Base-by-base conservation (phyloP, 2,797 vertebrate genomes). In the Sparus aurata region DNA sequence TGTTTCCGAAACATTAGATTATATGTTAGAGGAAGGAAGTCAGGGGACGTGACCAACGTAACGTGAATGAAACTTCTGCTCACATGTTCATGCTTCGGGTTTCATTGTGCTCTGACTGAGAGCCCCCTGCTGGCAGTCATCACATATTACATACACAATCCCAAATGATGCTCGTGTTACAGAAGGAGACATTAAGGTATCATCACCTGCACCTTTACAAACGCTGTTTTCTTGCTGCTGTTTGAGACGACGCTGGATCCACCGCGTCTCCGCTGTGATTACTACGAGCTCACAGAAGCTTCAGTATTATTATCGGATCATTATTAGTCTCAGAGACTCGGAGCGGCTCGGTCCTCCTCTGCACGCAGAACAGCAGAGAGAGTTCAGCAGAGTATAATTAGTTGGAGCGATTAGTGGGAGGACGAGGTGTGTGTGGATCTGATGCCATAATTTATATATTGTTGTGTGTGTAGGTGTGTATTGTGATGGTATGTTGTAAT, bases 311-410 rank as follows among this genome's bases (percentile, higher is more conserved):
- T 46, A 57, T 17, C 45, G 13, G 16, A 62, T 69, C 59, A 61
- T 70, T 23, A 52, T 77, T 63, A 69, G 71, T 49, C 69, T 75
- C 67, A 80, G 69, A 57, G 53, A 20, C 76, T 49, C 58, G 0
- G 59, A 55, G 57, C 55, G 30, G 73, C 75, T 54, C 50, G 16
- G 34, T 79, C 75, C 80, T 73, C 84, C 85, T 78, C 82, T 86
- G 82, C 78, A 67, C 2, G 22, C 53, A 64, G 53, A 87, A 58
- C 83, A 75, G 76, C 74, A 62, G 65, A 59, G 65, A 59, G 62
- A 81, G 75, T 75, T 77, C 49, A 77, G 68, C 20, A 66, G 73
- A 75, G 85, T 75, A 71, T 87, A 87, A 89, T 87, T 87, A 85
- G 77, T 63, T 38, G 64, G 71, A 80, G 74, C 46, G 52, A 83